These are phyloP conservation scores for Anolis sagrei DNA, from an alignment of 2,113 vertebrate genomes.

Conservation along the genomic window DNA sequence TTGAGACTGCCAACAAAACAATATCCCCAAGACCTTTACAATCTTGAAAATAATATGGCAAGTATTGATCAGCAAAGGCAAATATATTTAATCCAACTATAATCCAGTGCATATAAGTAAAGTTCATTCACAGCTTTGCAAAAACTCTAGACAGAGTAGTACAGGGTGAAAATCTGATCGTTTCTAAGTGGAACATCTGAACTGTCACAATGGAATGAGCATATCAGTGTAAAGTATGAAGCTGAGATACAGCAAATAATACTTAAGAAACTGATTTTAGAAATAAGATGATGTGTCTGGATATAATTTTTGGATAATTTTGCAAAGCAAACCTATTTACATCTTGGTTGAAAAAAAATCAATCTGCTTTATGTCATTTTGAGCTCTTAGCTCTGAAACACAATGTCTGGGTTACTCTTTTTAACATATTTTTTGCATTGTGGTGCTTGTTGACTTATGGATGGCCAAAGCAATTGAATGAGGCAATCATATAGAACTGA, in stretches of 20 bases:
- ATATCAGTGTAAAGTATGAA: conserved; percentile 18
- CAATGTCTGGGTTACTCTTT: conserved; percentile 34
- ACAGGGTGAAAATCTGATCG: not conserved
- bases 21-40: not conserved
- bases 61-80: conserved; percentile 26
- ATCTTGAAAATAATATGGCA: not conserved
- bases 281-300: not conserved
- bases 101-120: not conserved
- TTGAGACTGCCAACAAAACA: conserved; percentile 42
- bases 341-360: not conserved
- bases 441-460: conserved; percentile 39
- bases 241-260: not conserved
- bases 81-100: not conserved
- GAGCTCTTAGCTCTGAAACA: conserved; percentile 33
- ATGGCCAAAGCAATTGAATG: conserved; percentile 36
- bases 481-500: conserved; percentile 32
- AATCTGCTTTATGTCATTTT: conserved; percentile 33
- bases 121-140: not conserved
- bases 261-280: not conserved
- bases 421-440: conserved; percentile 23
- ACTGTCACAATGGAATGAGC: not conserved
- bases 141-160: not conserved
- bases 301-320: conserved; percentile 25
- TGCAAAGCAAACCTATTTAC: not conserved
- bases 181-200: conserved; percentile 41